Evolutionary conservation across 2,888 invertebrate species (phyloP).

Genomic region (Gymnocheta viridis): DNA sequence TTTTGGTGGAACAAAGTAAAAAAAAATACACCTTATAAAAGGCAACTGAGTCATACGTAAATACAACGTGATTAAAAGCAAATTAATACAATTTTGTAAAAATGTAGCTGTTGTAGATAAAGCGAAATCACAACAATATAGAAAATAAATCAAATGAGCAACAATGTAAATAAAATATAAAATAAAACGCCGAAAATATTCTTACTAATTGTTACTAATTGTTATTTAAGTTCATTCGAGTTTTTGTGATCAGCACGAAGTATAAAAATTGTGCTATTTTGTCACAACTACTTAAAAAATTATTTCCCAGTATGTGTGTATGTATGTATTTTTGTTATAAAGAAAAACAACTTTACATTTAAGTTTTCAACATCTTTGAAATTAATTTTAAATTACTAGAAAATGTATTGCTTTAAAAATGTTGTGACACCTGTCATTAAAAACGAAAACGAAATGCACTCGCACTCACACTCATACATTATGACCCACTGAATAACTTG

Average conservation of each 20-base stretch:
- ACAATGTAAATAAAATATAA: not conserved
- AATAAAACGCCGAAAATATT: slow-evolving; percentile 17
- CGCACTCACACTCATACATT: not conserved
- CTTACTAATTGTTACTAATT: slow-evolving; percentile 16
- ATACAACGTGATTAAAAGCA: slow-evolving; percentile 43
- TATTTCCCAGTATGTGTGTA: slow-evolving; percentile 3
- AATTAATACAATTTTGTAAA: slow-evolving; percentile 24
- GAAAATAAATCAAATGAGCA: not conserved
- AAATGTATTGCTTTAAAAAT: slow-evolving; percentile 64
- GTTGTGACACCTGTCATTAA: slow-evolving; percentile 67
- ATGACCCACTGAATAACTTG: slow-evolving; percentile 23
- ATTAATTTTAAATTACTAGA: slow-evolving; percentile 60
- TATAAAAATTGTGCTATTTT: slow-evolving; percentile 18
- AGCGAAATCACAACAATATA: not conserved
- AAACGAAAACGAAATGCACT: slow-evolving; percentile 16
- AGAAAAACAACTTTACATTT: not conserved
- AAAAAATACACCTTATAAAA: slow-evolving; percentile 17
- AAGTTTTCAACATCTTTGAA: slow-evolving; percentile 1
- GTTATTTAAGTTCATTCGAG: not conserved
- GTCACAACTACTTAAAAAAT: slow-evolving; percentile 28
- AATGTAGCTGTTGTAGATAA: not conserved
- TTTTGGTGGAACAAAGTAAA: not conserved
- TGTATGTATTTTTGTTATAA: not conserved
- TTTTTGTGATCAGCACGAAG: slow-evolving; percentile 18
- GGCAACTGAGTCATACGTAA: slow-evolving; percentile 51